Evolutionary conservation across 2,113 vertebrate species (phyloP).

Genomic region (Bos indicus): DNA sequence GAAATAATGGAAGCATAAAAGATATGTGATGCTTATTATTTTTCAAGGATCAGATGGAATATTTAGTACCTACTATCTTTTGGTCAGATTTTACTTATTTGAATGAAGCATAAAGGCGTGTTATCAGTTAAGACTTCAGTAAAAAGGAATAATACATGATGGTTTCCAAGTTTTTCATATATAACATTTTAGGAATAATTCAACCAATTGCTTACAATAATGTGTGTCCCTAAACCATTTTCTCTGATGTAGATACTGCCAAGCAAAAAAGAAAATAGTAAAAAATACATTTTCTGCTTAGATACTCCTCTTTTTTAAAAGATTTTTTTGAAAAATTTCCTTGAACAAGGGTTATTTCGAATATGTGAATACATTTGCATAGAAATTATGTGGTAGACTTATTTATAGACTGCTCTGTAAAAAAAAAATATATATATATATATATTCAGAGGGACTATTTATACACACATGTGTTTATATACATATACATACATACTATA

Average conservation of each 20-base stretch:
- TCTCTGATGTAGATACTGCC: background rate
- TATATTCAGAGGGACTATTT: background rate
- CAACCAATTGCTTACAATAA: background rate
- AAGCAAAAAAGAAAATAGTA: background rate
- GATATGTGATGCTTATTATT: background rate
- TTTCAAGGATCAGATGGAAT: background rate
- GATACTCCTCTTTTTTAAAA: background rate
- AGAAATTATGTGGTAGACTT: background rate
- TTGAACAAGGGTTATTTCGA: background rate
- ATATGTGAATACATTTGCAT: background rate
- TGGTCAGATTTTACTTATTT: constrained; percentile 89
- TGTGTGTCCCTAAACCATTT: background rate
- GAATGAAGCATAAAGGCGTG: constrained; percentile 87
- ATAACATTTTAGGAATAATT: background rate
- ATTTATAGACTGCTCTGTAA: background rate
- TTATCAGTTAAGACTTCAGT: constrained; percentile 72
- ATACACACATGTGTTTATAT: background rate
- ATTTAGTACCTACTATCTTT: background rate
- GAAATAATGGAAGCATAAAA: background rate
- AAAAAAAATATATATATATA: background rate
- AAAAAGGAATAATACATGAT: background rate
- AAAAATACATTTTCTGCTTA: background rate
- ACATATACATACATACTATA: background rate
- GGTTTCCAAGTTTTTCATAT: background rate
- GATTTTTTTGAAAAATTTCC: background rate